Base-by-base conservation (phyloP, 1,140 invertebrate genomes). In the Drosophila pandora region DNA sequence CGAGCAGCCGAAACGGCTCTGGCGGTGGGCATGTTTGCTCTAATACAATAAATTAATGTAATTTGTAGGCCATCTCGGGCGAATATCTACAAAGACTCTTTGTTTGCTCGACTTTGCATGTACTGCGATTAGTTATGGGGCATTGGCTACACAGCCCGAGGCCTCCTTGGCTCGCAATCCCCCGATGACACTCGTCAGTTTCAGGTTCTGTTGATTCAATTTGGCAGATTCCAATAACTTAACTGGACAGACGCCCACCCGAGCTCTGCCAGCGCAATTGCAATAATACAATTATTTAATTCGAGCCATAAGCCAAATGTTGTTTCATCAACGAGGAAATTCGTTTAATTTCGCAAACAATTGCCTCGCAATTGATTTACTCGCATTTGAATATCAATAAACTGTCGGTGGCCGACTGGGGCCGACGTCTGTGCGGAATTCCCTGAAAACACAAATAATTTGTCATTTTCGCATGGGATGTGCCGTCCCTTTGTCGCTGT, bases 371-470 rank as follows among this genome's bases (percentile, higher is more conserved):
- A 47, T 68, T 53, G 59, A 52, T 64, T 67, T 64, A 53, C 37
- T 53, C 59, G 37, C 48, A 53, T 67, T 67, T 67, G 37, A 63
- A 45, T 62, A 43, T 32, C 13, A 17, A 61, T 65, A 17, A 13
- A 17, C 41, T 12, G 39, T n/a, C 39, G 2, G 10, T 41, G 39
- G 39, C 12, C 12, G n/a, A 17, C 17, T 41, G 39, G 3, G 39
- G 17, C 17, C 17, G 39, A 2, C 32, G 17, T 50, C 34, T 32
- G 47, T 43, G 58, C n/a, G 59, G 22, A 45, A 34, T 67, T 53
- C 22, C 23, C 28, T 45, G 43, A 23, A 45, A 68, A 52, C 45
- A 57, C 23, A 61, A 83, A 75, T 74, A 78, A 68, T 68, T 82
- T 70, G 56, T 50, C 56, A 56, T 70, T 72, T 28, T 50, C 39